phyloP scores from a whole-genome alignment of 2,797 vertebrate genomes.

The Agapornis canus region DNA sequence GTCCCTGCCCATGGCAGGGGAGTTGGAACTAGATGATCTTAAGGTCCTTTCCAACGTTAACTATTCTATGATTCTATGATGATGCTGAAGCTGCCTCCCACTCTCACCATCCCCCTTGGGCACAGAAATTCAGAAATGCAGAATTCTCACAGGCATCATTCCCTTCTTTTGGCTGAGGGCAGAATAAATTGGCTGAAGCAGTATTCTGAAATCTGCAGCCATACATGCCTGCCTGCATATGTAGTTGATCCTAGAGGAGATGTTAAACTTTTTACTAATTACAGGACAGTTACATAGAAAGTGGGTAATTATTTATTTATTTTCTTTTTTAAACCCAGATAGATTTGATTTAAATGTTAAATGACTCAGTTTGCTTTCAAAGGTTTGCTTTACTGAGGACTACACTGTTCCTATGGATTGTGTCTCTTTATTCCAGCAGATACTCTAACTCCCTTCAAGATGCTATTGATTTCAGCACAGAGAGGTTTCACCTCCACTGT shows the following conservation, averaged over 20 bases:
- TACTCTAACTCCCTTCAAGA: not conserved
- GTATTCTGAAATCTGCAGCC: no score
- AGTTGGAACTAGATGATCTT: no score
- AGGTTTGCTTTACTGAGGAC: not conserved
- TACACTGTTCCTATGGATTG: not conserved
- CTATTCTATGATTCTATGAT: not conserved
- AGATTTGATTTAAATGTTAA: not conserved
- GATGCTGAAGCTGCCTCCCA: not conserved
- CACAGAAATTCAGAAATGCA: not conserved
- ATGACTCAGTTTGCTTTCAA: not conserved
- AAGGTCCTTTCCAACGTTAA: no score
- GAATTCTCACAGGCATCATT: no score
- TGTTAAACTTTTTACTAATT: no score
- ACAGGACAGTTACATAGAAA: no score
- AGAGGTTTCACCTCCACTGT: not conserved
- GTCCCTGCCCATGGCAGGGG: no score
- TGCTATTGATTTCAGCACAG: not conserved
- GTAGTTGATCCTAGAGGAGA: no score
- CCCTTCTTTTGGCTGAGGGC: no score
- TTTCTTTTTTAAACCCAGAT: not conserved
- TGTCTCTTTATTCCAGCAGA: not conserved
- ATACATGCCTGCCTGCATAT: no score
- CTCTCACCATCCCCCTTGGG: not conserved
- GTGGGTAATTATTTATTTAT: not conserved
- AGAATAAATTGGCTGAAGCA: no score